phyloP scores from a whole-genome alignment of 2,113 vertebrate genomes.

The Pardalotus punctatus region DNA sequence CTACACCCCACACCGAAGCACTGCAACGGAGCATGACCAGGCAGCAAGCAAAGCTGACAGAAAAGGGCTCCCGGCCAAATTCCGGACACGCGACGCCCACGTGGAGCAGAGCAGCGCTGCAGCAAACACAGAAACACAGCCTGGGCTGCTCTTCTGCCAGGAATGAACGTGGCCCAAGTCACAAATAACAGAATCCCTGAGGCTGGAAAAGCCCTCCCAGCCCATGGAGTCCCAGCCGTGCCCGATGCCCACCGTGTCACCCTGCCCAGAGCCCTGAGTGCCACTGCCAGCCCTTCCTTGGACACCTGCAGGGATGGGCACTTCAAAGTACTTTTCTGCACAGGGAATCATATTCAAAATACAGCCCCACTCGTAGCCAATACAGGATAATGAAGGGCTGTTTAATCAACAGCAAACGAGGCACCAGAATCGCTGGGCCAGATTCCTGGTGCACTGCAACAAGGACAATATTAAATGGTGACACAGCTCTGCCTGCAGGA shows the following conservation, averaged over 20 bases:
- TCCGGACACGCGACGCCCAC: accelerated
- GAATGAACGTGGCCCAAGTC: neutral
- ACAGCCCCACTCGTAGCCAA: neutral
- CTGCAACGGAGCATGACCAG: accelerated
- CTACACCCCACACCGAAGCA: neutral
- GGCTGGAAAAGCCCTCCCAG: neutral
- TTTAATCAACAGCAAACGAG: neutral
- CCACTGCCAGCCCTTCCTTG: neutral
- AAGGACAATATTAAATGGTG: neutral
- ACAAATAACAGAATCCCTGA: neutral
- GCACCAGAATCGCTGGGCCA: neutral
- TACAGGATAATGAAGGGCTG: neutral
- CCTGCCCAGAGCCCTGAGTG: neutral
- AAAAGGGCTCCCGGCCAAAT: neutral
- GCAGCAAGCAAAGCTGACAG: neutral
- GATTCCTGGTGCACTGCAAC: neutral
- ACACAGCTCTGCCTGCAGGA: neutral
- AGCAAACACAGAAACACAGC: neutral
- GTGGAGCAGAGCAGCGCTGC: neutral
- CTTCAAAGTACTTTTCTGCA: neutral
- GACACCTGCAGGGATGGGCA: neutral
- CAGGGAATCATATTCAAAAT: neutral
- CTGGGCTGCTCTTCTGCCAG: neutral
- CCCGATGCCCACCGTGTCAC: accelerated
- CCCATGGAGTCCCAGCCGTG: accelerated